Evolutionary conservation across 2,113 vertebrate genomes (phyloP), one percentile per base, ranked within the genome.

Genomic region (Tympanuchus pallidicinctus): DNA sequence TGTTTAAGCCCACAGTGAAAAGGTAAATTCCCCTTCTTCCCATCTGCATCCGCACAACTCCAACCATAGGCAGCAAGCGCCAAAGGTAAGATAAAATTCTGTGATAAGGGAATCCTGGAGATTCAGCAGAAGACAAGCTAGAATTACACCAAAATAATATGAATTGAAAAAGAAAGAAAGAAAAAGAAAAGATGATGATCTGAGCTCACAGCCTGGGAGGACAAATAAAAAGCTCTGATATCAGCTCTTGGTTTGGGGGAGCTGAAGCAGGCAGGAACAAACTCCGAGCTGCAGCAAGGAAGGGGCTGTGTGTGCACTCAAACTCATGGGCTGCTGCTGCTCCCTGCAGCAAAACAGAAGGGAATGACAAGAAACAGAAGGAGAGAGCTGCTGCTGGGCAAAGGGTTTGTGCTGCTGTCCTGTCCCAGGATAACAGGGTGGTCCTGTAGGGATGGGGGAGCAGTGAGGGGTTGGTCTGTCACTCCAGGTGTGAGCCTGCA

Each of bases 311-410:
- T 2, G 19, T 20, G 85, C 25, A 18, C 59, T 1, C 13, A 45
- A 25, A 10, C 19, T n/a, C 9, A 5, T 0, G 4, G 70, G 69
- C 25, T 4, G 57, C 40, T 47, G 66, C n/a, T 13, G 18, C 30
- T 56, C 60, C 48, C 67, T 30, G 42, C 7, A 6, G 66, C 40
- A 27, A 17, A 16, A 2, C 60, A 0, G n/a, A 61, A 28, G 63
- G 45, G 16, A 45, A 45, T 3, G 4, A 8, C 16, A 5, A 40
- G 36, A 69, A 27, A 42, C 0, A 2, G 43, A 6, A 36, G 8
- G n/a, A 11, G n/a, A 13, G 2, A 1, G 4, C 0, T 3, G 70
- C 25, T 15, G 10, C 5, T 1, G 47, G 69, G 45, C 4, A 22
- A 17, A 52, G 47, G 69, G 19, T 52, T 50, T 30, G 4, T 18